These are phyloP conservation scores for Drosophila maculinotata DNA, from an alignment of 2,888 invertebrate species.

Conservation along the genomic window DNA sequence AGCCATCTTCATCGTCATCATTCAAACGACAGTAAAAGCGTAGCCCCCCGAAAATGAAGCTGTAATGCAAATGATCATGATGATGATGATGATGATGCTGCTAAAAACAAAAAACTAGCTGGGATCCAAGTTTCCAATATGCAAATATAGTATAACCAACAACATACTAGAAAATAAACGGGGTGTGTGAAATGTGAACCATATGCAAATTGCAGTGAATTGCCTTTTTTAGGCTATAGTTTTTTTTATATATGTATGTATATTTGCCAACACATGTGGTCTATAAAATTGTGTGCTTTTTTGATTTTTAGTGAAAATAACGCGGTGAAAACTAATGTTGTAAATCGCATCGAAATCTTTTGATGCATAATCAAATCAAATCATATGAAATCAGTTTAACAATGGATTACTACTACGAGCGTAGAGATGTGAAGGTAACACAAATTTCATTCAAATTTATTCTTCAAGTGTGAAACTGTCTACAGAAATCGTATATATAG, in stretches of 20 bases:
- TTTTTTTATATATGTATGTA: conserved; percentile 56
- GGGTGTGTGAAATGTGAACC: conserved; percentile 78
- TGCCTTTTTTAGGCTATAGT: conserved; percentile 19
- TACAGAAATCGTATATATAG: not conserved
- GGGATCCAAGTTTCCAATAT: conserved; percentile 66
- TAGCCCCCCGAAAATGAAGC: conserved; percentile 42
- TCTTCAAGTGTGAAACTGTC: conserved; percentile 16
- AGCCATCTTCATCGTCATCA: conserved; percentile 58
- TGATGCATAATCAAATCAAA: conserved; percentile 28
- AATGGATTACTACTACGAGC: conserved; percentile 72
- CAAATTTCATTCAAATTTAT: conserved; percentile 30
- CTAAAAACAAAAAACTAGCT: conserved; percentile 58
- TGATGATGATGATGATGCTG: conserved; percentile 57
- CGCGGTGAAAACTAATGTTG: conserved; percentile 62
- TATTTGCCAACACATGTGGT: no score
- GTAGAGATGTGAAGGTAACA: conserved; percentile 66
- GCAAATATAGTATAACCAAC: conserved; percentile 74
- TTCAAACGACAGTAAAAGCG: conserved; percentile 76
- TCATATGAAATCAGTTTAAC: conserved; percentile 29
- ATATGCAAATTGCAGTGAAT: conserved; percentile 67
- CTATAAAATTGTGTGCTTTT: conserved; percentile 2
- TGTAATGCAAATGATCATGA: conserved; percentile 32
- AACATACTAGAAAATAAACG: conserved; percentile 60
- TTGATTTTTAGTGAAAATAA: conserved; percentile 65
- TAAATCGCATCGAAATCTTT: conserved; percentile 43